Evolutionary conservation across 2,797 vertebrate genomes (phyloP).

Genomic region (Amniataba percoides): DNA sequence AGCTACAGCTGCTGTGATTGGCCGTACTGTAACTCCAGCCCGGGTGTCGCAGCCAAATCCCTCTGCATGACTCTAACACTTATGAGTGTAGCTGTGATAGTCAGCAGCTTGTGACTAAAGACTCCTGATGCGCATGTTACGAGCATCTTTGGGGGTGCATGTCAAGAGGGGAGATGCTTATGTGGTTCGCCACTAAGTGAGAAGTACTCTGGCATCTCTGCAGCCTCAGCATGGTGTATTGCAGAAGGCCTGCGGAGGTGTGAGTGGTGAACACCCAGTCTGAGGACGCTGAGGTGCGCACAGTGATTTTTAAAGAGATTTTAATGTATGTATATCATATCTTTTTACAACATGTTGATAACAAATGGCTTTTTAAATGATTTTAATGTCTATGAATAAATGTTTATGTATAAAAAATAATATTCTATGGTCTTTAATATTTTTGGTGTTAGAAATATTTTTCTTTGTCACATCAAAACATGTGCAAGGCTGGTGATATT

Average conservation of each 20-base stretch:
- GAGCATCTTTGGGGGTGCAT: conserved; percentile 1
- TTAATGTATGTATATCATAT: too few species aligned
- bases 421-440: neutral
- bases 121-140: neutral
- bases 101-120: conserved; percentile 23
- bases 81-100: conserved; percentile 25
- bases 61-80: conserved; percentile 38
- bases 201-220: conserved; percentile 7
- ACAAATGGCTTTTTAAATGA: conserved; percentile 5
- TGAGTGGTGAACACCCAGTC: conserved; percentile 41
- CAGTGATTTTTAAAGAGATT: neutral
- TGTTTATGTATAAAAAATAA: neutral
- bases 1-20: conserved; percentile 77
- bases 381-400: conserved; percentile 54
- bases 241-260: conserved; percentile 27
- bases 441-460: neutral
- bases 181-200: neutral
- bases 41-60: neutral
- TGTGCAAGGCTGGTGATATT: neutral
- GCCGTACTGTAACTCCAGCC: conserved; percentile 76
- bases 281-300: conserved; percentile 53
- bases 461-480: neutral
- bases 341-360: neutral
- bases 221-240: conserved; percentile 45
- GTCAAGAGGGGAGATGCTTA: neutral